Evolutionary conservation across 2,888 invertebrate genomes (phyloP), one percentile per base, ranked within the genome.

Genomic region (Dimorphilus gyrociliatus): DNA sequence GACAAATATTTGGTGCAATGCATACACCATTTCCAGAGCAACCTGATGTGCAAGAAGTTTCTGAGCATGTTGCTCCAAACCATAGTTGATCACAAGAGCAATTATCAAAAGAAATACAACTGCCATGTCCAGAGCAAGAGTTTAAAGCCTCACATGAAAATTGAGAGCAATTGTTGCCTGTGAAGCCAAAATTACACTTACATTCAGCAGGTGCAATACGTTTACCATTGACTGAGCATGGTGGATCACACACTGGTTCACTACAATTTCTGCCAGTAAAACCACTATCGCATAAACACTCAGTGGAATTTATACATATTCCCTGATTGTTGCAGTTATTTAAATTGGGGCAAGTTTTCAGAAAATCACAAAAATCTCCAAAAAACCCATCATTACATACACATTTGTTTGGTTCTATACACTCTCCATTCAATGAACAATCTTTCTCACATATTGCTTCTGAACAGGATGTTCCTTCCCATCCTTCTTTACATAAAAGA

Each of bases 261-360:
- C 5, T 27, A 18, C 27, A 27, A 14, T 27, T 27, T 5, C 17
- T 4, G 10, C 27, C 27, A 4, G 4, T 27, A 18, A 13, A 27
- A 5, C 27, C 27, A 27, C 16, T 10, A 4, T 27, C 27, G 17
- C 27, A 27, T 4, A 16, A 16, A 18, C 12, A 6, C 17, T n/a
- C n/a, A 7, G 6, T 25, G 14, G 6, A 13, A 4, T n/a, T n/a
- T 4, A 13, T 18, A 14, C 27, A 27, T 5, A 27, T 4, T 12
- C 27, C 27, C n/a, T 27, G 27, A 13, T 15, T 12, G n/a, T 27
- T 27, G 13, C 27, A 27, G 27, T 27, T 13, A 12, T 27, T 18
- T 4, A 27, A n/a, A 10, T 27, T n/a, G 8, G 27, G 27, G 10
- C 27, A 27, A 16, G 8, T 18, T 5, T 27, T 13, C 4, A 4